These are phyloP conservation scores for Erinaceus europaeus DNA, from an alignment of 2,113 vertebrate genomes.

Conservation along the genomic window DNA sequence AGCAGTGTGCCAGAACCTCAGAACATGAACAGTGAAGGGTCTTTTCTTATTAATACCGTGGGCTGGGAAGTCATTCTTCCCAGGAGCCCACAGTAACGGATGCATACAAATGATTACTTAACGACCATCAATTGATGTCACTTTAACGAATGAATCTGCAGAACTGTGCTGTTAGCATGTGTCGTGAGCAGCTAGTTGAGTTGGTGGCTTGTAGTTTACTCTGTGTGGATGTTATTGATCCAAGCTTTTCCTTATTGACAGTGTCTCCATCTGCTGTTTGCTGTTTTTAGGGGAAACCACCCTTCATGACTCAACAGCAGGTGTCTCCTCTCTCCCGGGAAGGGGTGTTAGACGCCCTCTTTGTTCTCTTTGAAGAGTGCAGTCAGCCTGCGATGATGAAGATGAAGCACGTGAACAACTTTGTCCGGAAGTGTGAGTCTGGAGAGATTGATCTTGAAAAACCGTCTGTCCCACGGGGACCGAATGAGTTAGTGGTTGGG, in stretches of 20 bases:
- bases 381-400: conserved; percentile 91
- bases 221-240: conserved; percentile 80
- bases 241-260: conserved; percentile 83
- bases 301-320: conserved; percentile 84
- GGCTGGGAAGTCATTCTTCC: too few species aligned
- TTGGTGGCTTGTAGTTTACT: conserved; percentile 72
- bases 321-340: conserved; percentile 89
- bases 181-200: conserved; percentile 45
- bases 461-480: background rate
- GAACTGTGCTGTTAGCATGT: background rate
- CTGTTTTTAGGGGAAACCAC: conserved; percentile 90
- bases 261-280: conserved; percentile 82
- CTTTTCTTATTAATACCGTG: background rate
- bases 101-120: background rate
- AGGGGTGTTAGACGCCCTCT: conserved; percentile 92
- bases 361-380: conserved; percentile 94
- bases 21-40: background rate
- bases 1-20: background rate
- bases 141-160: conserved; percentile 19
- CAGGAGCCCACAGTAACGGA: background rate
- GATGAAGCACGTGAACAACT: conserved; percentile 91
- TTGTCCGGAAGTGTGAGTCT: conserved; percentile 94
- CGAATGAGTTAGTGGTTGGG: background rate
- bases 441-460: background rate
- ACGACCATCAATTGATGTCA: background rate